Evolutionary conservation across 2,797 vertebrate genomes (phyloP).

Genomic region (Fistularia tabacaria): DNA sequence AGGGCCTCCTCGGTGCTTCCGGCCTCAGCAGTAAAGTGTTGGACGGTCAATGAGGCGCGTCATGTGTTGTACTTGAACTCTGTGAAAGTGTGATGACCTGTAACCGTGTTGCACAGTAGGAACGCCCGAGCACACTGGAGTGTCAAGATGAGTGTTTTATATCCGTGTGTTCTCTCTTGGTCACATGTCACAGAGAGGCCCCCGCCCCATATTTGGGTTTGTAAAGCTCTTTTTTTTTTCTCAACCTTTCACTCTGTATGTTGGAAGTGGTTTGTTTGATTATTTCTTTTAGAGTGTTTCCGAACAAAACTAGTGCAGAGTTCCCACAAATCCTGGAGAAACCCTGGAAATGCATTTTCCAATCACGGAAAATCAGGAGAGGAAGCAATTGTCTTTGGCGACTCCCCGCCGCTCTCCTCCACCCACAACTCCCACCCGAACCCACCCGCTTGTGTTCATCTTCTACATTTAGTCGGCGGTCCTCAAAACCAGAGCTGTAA

Average conservation of each 20-base stretch:
- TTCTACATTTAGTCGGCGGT: too few relatives aligned
- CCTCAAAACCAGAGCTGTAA: too few relatives aligned
- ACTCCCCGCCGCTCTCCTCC: too few relatives aligned
- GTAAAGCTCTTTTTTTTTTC: conserved; percentile 59
- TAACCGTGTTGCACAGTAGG: conserved; percentile 29
- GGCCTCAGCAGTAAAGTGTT: conserved; percentile 43
- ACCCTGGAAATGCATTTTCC: too few relatives aligned
- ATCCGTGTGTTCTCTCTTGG: conserved; percentile 68
- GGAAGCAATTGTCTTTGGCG: too few relatives aligned
- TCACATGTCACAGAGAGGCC: conserved; percentile 67
- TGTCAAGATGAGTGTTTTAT: conserved; percentile 60
- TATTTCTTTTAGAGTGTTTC: neutral
- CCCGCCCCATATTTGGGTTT: conserved; percentile 63
- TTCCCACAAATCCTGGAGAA: too few relatives aligned
- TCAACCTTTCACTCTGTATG: conserved; percentile 47
- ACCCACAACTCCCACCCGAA: too few relatives aligned
- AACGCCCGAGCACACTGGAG: neutral
- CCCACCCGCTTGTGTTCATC: too few relatives aligned
- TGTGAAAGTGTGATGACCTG: conserved; percentile 7
- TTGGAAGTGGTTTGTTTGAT: conserved; percentile 23
- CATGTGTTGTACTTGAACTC: conserved; percentile 14
- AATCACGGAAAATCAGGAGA: too few relatives aligned
- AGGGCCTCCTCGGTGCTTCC: conserved; percentile 21
- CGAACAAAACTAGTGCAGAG: too few relatives aligned
- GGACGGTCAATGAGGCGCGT: conserved; percentile 24